Percentiles rank a stretch among this genome's conserved stretches.
Conservation (phyloP, 30 jellyfish, hydroid and myxozoan species). For the Aurelia sp. region DNA sequence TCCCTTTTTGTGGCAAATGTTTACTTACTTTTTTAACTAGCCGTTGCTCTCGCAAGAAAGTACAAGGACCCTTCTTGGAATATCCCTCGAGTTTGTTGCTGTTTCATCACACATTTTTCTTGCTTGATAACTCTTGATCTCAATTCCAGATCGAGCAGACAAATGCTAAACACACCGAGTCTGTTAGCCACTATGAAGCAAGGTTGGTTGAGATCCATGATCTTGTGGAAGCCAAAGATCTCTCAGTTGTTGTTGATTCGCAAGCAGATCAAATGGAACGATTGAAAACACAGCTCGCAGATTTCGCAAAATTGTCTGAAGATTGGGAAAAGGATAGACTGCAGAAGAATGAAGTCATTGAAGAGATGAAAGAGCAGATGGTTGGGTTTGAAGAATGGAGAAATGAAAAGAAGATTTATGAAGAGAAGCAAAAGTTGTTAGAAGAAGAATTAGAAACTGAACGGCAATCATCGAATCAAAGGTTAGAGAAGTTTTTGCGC, state of each 20-base stretch:
- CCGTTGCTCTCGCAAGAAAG: no score
- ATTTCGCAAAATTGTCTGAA: slow-evolving; percentile 73
- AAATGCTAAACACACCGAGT: slow-evolving; percentile 4
- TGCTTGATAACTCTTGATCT: not conserved
- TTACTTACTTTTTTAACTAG: no score
- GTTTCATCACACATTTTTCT: no score
- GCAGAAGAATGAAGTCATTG: slow-evolving; percentile 56
- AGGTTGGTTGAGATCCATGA: slow-evolving; percentile 45
- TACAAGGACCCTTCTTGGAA: no score
- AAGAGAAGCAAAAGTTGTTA: slow-evolving; percentile 38
- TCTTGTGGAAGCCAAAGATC: slow-evolving; percentile 48
- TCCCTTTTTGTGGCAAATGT: no score
- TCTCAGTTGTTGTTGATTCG: slow-evolving; percentile 60
- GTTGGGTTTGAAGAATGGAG: slow-evolving; percentile 55
- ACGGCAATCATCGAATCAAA: slow-evolving; percentile 12
- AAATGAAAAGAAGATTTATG: slow-evolving; percentile 47
- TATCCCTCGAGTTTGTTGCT: no score
- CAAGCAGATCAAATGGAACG: slow-evolving; percentile 65
- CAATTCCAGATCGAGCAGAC: slow-evolving; percentile 20
- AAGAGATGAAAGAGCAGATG: slow-evolving; percentile 58
- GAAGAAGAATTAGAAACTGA: slow-evolving; percentile 57
- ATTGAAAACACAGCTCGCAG: slow-evolving; percentile 44
- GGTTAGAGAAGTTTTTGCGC: slow-evolving; percentile 7
- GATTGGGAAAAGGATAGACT: slow-evolving; percentile 53
- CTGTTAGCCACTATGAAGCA: slow-evolving; percentile 20